These are phyloP conservation scores for Melipona beecheii DNA, from an alignment of 2,888 invertebrate species.

Conservation along the genomic window DNA sequence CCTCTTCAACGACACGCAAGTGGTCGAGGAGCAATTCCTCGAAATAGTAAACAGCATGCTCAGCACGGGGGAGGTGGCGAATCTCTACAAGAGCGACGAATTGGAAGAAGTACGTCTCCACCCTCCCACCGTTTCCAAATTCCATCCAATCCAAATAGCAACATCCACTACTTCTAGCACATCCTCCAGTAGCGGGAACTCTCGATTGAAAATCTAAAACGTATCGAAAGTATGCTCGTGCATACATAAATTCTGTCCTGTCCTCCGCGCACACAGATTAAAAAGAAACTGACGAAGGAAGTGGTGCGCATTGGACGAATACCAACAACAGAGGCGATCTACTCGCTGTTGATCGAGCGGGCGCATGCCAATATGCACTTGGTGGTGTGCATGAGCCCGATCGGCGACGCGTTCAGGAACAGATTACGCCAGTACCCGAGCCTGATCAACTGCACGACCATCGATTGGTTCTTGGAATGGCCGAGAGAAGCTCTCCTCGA, in stretches of 20 bases:
- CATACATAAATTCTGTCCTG: not conserved
- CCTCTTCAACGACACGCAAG: constrained; percentile 94
- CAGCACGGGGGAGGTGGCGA: constrained; percentile 94
- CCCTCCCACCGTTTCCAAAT: not conserved
- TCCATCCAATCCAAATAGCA: not conserved
- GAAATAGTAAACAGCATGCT: constrained; percentile 95
- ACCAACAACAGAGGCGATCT: constrained; percentile 89
- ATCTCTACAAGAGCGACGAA: constrained; percentile 94
- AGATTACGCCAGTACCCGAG: constrained; percentile 95
- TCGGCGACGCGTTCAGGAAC: constrained; percentile 93
- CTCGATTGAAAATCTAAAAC: not conserved
- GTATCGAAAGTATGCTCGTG: not conserved
- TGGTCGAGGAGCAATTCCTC: constrained; percentile 92
- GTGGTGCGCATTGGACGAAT: constrained; percentile 86
- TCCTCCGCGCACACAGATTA: constrained; percentile 85
- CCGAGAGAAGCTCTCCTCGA: constrained; percentile 94
- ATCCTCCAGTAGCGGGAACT: not conserved
- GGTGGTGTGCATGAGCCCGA: constrained; percentile 94
- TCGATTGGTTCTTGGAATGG: constrained; percentile 96
- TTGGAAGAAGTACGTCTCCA: constrained; percentile 90
- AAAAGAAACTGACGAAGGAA: constrained; percentile 86
- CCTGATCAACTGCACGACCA: constrained; percentile 93
- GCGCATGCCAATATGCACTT: constrained; percentile 92
- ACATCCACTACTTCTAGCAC: not conserved
- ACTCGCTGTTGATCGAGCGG: constrained; percentile 91